A percentile compares a stretch with the other conserved stretches of the same genome.
Conservation (phyloP, 2,888 invertebrate species). For the Phyllotreta cruciferae region DNA sequence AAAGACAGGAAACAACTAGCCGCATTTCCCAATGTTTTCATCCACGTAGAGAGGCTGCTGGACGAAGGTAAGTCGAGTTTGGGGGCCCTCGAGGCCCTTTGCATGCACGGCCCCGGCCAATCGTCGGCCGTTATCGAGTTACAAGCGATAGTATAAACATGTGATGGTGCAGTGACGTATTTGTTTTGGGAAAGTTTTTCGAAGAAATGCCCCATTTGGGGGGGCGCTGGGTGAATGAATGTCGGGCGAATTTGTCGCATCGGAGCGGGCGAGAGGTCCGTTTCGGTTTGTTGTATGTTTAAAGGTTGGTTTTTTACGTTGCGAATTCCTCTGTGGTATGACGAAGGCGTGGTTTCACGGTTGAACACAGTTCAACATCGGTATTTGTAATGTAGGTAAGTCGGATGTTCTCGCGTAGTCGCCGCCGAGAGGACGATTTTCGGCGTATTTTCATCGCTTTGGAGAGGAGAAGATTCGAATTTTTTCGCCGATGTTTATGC, state of each 20-base stretch:
- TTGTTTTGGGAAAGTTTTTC: constrained; percentile 30
- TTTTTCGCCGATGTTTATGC: background rate
- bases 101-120: background rate
- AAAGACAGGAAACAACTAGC: constrained; percentile 99
- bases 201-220: too few species aligned
- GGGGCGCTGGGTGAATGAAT: too few species aligned
- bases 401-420: constrained; percentile 28
- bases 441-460: too few species aligned
- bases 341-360: constrained; percentile 51
- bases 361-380: constrained; percentile 46
- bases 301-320: background rate
- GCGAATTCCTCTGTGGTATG: constrained; percentile 37
- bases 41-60: constrained; percentile 97
- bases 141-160: constrained; percentile 49
- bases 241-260: too few species aligned
- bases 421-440: constrained; percentile 26
- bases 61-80: constrained; percentile 85
- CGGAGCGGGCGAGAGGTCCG: too few species aligned
- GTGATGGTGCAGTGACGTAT: constrained; percentile 51
- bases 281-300: too few species aligned
- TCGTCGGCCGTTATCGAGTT: constrained; percentile 35
- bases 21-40: constrained; percentile 99
- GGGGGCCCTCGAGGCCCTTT: constrained; percentile 18
- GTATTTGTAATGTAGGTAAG: constrained; percentile 47
- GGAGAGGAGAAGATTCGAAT: too few species aligned